Percentiles rank a stretch among this genome's conserved stretches.
Evolutionary conservation across 37 sponge, comb jelly and placozoan species (phyloP).

Genomic region (Aplysina aerophoba): DNA sequence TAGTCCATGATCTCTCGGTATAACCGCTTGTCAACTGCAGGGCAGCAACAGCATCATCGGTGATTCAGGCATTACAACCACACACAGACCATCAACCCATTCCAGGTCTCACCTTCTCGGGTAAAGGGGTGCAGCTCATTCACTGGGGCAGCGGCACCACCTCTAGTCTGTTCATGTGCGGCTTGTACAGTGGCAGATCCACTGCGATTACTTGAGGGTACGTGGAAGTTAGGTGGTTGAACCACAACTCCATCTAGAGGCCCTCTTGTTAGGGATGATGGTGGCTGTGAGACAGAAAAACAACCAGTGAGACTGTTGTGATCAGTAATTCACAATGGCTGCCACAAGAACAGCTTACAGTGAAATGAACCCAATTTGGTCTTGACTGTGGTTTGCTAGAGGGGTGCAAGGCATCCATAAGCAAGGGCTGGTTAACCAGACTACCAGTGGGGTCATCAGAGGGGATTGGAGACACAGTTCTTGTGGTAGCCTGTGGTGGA

Average conservation of each 20-base stretch:
- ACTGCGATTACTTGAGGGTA: too few relatives aligned
- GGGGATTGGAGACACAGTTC: neutral
- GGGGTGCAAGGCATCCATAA: neutral
- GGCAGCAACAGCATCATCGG: neutral
- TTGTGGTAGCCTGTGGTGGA: neutral
- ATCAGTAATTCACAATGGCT: neutral
- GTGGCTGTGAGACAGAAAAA: too few relatives aligned
- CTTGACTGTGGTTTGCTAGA: neutral
- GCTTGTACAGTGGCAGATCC: too few relatives aligned
- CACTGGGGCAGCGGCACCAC: too few relatives aligned
- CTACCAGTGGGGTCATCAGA: neutral
- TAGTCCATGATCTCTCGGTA: conserved; percentile 9
- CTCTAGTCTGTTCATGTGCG: too few relatives aligned
- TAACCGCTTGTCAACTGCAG: neutral
- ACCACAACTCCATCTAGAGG: too few relatives aligned
- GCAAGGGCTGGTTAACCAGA: neutral
- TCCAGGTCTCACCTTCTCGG: neutral
- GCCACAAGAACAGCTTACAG: too few relatives aligned
- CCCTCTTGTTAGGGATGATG: too few relatives aligned
- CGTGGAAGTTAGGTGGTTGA: too few relatives aligned
- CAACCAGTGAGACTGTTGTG: neutral
- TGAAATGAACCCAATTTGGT: too few relatives aligned
- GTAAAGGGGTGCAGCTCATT: too few relatives aligned
- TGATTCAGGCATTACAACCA: neutral
- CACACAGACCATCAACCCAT: neutral